Percentiles rank a stretch among this genome's conserved stretches.
Conservation (phyloP, 2,113 vertebrate species). For the Rhinolophus ferrumequinum region DNA sequence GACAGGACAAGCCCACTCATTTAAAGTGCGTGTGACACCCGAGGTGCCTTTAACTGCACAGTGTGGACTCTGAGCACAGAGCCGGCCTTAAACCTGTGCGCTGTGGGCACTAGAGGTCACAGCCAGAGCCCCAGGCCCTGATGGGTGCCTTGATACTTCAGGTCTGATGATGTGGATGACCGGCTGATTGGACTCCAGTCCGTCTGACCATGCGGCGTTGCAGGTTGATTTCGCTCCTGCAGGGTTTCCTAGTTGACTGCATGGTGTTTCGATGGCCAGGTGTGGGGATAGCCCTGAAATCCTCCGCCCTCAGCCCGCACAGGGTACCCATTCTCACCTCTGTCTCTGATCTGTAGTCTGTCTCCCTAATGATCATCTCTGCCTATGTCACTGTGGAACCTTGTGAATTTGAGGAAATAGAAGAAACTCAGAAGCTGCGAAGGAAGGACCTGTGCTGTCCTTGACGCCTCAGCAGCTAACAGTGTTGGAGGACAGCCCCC, state of each 20-base stretch:
- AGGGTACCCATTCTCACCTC: neutral
- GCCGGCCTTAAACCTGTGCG: neutral
- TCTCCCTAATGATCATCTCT: neutral
- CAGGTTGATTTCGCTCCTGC: neutral
- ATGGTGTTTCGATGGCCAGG: neutral
- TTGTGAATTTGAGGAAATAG: neutral
- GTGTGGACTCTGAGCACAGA: no score
- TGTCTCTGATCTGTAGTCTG: neutral
- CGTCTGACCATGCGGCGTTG: no score
- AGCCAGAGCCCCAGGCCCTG: neutral
- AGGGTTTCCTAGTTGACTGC: accelerated
- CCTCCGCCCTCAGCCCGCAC: neutral
- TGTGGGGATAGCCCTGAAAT: neutral
- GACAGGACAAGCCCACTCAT: no score
- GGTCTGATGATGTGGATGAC: neutral
- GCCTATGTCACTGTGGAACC: neutral
- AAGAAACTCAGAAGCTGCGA: neutral
- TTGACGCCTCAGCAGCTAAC: accelerated
- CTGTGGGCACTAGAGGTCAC: neutral
- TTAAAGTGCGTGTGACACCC: no score
- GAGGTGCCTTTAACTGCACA: no score
- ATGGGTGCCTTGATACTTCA: neutral
- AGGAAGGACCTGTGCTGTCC: neutral
- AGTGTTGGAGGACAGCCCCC: no score
- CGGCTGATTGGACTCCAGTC: no score